These are phyloP conservation scores for Anolis sagrei DNA, from an alignment of 2,113 vertebrate genomes.

Conservation along the genomic window DNA sequence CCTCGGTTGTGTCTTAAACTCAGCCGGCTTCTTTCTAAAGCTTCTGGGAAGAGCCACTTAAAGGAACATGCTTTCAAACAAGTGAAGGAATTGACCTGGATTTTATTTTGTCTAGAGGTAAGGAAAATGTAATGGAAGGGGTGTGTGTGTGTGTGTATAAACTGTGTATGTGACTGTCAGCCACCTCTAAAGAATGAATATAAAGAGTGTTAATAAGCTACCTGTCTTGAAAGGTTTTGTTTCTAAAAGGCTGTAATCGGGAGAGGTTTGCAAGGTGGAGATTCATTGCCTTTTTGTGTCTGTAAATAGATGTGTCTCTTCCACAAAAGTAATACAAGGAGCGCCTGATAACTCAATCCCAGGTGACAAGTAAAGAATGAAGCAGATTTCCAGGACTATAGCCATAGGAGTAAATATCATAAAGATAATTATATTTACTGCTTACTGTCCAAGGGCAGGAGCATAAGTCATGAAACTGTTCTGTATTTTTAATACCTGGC, in stretches of 20 bases:
- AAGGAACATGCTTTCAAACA: conserved; percentile 48
- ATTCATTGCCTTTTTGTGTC: conserved; percentile 75
- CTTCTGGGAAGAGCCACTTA: not conserved
- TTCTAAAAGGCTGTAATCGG: not conserved
- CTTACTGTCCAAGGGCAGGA: conserved; percentile 43
- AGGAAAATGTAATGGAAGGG: conserved; percentile 32
- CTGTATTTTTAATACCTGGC: conserved; percentile 59
- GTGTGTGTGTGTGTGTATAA: not conserved
- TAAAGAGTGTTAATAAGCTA: conserved; percentile 40
- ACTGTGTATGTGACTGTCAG: not conserved
- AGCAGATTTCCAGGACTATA: conserved; percentile 61
- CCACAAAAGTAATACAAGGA: conserved; percentile 67
- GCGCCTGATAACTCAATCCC: conserved; percentile 73
- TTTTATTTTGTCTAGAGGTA: conserved; percentile 50
- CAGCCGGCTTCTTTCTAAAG: not conserved
- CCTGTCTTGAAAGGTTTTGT: conserved; percentile 33
- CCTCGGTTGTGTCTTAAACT: conserved; percentile 27
- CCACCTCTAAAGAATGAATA: conserved; percentile 17
- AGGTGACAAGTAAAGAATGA: conserved; percentile 66
- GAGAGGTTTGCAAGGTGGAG: conserved; percentile 43
- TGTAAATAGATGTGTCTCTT: conserved; percentile 75
- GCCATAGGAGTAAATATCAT: conserved; percentile 51
- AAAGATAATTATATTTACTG: conserved; percentile 44
- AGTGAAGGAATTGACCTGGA: conserved; percentile 63
- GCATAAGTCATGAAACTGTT: not conserved